Conservation (phyloP, 2,797 vertebrate genomes). For the Todus mexicanus region DNA sequence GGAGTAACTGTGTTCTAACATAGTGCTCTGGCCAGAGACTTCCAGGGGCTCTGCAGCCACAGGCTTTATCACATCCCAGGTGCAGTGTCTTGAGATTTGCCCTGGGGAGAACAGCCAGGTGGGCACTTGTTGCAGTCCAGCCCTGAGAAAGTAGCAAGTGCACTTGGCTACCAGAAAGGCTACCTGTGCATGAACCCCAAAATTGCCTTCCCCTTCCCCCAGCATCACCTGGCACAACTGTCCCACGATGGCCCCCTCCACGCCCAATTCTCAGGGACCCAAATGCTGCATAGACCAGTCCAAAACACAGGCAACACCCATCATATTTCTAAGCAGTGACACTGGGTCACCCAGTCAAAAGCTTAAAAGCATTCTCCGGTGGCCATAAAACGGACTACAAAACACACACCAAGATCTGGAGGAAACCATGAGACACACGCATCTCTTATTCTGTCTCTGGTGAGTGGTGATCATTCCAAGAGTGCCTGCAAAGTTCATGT, state of each 20-base stretch:
- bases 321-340: neutral
- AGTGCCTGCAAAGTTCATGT: neutral
- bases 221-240: neutral
- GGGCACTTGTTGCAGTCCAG: neutral
- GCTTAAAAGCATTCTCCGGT: neutral
- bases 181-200: neutral
- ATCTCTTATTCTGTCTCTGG: neutral
- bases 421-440: neutral
- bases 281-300: neutral
- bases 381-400: neutral
- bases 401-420: fast-evolving
- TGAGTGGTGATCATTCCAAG: neutral
- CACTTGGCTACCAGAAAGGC: neutral
- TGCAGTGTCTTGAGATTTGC: neutral
- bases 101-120: neutral
- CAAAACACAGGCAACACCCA: neutral
- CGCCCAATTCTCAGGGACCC: neutral
- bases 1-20: neutral
- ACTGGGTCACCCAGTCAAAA: neutral
- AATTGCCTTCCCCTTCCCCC: neutral
- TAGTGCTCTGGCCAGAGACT: neutral
- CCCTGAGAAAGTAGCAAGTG: neutral
- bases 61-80: neutral
- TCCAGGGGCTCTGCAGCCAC: neutral
- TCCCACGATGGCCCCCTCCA: neutral